These are phyloP conservation scores for Cassiopea xamachana DNA, from an alignment of 30 jellyfish, hydroid and myxozoan genomes.

Conservation along the genomic window DNA sequence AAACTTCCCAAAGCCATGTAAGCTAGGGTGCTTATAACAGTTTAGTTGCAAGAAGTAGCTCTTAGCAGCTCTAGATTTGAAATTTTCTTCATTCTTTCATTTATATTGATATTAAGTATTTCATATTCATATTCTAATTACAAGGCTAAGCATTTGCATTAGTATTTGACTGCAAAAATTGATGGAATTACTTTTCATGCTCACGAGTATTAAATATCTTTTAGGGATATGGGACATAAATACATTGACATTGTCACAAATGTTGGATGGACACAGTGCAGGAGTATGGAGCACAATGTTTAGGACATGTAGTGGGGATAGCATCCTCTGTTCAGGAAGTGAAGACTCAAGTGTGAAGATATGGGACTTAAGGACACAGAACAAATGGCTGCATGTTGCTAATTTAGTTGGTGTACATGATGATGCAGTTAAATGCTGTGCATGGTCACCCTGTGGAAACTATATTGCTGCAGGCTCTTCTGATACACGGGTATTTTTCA, in stretches of 20 bases:
- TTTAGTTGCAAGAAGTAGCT: too few species aligned
- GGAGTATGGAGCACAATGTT: slow-evolving; percentile 90
- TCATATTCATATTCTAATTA: too few species aligned
- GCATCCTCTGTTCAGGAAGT: slow-evolving; percentile 78
- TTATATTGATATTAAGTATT: too few species aligned
- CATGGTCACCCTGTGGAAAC: slow-evolving; percentile 92
- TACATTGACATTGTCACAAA: slow-evolving; percentile 51
- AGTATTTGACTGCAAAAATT: too few species aligned
- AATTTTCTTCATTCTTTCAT: too few species aligned
- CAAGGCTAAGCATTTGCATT: too few species aligned
- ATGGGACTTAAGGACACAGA: slow-evolving; percentile 86
- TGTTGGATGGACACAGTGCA: slow-evolving; percentile 74
- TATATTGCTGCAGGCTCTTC: slow-evolving; percentile 93
- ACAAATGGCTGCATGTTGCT: slow-evolving; percentile 66
- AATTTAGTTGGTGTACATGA: slow-evolving; percentile 81
- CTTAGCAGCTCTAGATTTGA: too few species aligned
- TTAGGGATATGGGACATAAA: slow-evolving; percentile 83
- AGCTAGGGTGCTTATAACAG: too few species aligned
- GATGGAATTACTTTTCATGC: too few species aligned
- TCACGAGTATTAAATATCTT: not conserved
- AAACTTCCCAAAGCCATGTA: too few species aligned
- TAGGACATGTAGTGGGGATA: slow-evolving; percentile 34
- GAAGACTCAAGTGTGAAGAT: slow-evolving; percentile 83
- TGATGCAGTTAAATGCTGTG: slow-evolving; percentile 87
- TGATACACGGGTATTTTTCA: slow-evolving; percentile 69